Evolutionary conservation across 2,113 vertebrate species (phyloP).

Genomic region (Clarias gariepinus): DNA sequence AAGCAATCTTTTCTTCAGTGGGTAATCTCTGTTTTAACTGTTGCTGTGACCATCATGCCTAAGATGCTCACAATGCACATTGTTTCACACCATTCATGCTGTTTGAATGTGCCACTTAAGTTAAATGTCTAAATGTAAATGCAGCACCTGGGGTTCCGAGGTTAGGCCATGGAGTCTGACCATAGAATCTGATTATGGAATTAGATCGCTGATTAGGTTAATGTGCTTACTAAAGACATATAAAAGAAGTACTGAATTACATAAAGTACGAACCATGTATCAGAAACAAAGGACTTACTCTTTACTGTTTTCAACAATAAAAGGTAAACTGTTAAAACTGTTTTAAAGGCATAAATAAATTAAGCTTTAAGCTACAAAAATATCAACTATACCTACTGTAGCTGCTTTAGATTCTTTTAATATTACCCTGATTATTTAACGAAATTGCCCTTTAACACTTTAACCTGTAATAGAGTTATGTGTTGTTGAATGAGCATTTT

Average conservation of each 20-base stretch:
- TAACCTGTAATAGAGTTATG: background rate
- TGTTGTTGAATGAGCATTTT: constrained; percentile 41
- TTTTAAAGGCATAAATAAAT: background rate
- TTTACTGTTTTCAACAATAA: background rate
- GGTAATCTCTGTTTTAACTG: background rate
- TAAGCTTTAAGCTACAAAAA: background rate
- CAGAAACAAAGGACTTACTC: background rate
- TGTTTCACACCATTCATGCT: background rate
- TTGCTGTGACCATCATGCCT: background rate
- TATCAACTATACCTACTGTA: background rate
- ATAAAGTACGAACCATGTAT: background rate
- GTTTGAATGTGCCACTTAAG: background rate
- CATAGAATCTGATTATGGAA: background rate
- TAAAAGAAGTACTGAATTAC: background rate
- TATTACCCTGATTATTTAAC: background rate
- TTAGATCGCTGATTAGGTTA: background rate
- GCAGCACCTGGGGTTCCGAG: background rate
- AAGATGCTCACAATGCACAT: background rate
- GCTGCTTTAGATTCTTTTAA: background rate
- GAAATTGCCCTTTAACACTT: background rate
- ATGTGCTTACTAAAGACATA: background rate
- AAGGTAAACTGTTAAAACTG: background rate
- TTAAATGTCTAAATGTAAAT: background rate
- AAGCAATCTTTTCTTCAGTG: background rate
- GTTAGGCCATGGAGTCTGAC: background rate